Base-by-base conservation (phyloP, 2,113 vertebrate species). In the Ibidorhyncha struthersii region DNA sequence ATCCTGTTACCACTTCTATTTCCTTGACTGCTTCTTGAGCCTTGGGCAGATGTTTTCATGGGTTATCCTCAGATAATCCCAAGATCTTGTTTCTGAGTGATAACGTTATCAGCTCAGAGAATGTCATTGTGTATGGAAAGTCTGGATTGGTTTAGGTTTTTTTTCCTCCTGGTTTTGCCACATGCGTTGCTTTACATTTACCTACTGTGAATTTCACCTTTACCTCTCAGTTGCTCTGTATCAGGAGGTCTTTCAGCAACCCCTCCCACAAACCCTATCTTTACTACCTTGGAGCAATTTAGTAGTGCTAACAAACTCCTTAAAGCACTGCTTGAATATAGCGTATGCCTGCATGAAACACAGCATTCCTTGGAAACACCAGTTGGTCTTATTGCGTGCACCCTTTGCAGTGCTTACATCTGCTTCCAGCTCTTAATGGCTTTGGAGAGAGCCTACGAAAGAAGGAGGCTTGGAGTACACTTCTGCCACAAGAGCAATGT, bases 301-400 rank as follows among this genome's bases (percentile, higher is more conserved):
- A 63, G 6, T n/a, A 5, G 63, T 84, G 73, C 70, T 71, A 36
- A 34, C 30, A 62, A 53, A 59, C 63, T 71, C 14, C 15, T 29
- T 65, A 22, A 59, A 73, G n/a, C 14, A 25, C 63, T 2, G 3
- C n/a, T 79, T 59, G 66, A 52, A 41, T 43, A 19, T 9, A 47
- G 32, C 12, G 6, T 8, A 4, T 0, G 9, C 45, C 26, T 50
- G 26, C 1, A 3, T n/a, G 53, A 38, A 38, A 21, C 59, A 41
- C 16, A 32, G 63, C 32, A 4, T 77, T 92, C 61, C 38, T 50
- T 86, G 72, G 58, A 71, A 70, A 41, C 32, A 16, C 41, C 1
- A 1, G 11, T 65, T 5, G 3, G 11, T 45, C 17, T 25, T 78
- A 14, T 0, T 56, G 70, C 14, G 0, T 22, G n/a, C 8, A 2